Percentiles rank a stretch among this genome's conserved stretches.
phyloP scores from a whole-genome alignment of 2,113 vertebrate species.

The Ochotona princeps region DNA sequence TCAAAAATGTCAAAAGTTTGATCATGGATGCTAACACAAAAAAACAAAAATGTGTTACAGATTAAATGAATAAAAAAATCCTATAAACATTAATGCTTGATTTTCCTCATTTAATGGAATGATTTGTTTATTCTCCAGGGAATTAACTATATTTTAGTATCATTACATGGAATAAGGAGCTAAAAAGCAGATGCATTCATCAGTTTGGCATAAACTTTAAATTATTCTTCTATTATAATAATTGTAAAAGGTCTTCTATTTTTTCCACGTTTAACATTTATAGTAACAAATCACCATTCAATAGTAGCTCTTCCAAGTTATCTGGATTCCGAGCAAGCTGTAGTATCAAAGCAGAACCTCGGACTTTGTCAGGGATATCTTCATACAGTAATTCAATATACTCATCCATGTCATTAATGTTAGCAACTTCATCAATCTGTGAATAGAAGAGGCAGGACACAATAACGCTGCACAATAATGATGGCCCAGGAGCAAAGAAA shows the following conservation, averaged over 20 bases:
- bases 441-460: conserved; percentile 53
- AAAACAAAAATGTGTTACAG: too few relatives aligned
- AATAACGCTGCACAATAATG: neutral
- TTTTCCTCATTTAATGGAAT: too few relatives aligned
- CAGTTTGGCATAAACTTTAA: too few relatives aligned
- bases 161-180: too few relatives aligned
- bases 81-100: too few relatives aligned
- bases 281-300: conserved; percentile 89
- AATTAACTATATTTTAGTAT: too few relatives aligned
- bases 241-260: neutral
- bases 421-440: conserved; percentile 95
- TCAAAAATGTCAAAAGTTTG: too few relatives aligned
- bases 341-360: conserved; percentile 93
- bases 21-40: too few relatives aligned
- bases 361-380: conserved; percentile 94
- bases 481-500: neutral
- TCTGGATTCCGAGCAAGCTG: conserved; percentile 95
- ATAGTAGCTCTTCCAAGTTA: conserved; percentile 94
- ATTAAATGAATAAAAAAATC: too few relatives aligned
- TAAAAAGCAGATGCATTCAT: too few relatives aligned
- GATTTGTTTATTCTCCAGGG: too few relatives aligned
- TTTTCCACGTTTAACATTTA: conserved; percentile 54
- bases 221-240: too few relatives aligned
- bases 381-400: conserved; percentile 96
- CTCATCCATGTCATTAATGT: conserved; percentile 93